Evolutionary conservation across 2,113 vertebrate genomes (phyloP).

Genomic region (Poecile atricapillus): DNA sequence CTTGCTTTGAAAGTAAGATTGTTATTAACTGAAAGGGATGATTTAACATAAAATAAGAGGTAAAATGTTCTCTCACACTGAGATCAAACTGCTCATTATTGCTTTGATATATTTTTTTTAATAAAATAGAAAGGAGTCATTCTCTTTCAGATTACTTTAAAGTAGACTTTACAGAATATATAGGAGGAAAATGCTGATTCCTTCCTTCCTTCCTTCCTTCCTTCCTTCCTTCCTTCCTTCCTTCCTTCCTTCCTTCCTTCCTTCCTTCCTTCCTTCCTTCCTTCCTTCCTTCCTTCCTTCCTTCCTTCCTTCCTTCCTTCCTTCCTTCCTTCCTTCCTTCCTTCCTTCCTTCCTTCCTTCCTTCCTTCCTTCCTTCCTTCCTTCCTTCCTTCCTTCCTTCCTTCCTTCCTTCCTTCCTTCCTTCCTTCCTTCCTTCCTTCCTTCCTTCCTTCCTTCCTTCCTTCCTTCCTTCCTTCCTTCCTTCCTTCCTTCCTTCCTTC

Average conservation of each 20-base stretch:
- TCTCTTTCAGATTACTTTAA: not conserved
- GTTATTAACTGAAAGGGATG: not conserved
- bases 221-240: not conserved
- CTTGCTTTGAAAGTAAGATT: not conserved
- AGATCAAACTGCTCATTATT: conserved; percentile 3
- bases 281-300: not conserved
- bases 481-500: not conserved
- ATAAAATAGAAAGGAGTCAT: not conserved
- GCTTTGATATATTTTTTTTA: conserved; percentile 11
- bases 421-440: not conserved
- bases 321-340: too few species aligned
- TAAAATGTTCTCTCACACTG: not conserved
- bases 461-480: not conserved
- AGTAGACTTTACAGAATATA: not conserved
- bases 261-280: too few species aligned
- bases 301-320: not conserved
- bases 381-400: not conserved
- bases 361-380: not conserved
- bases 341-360: not conserved
- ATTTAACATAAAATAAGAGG: not conserved
- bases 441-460: not conserved
- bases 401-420: not conserved
- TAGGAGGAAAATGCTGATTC: not conserved
- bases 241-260: too few species aligned
- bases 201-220: not conserved